These are phyloP conservation scores for Patella ulyssiponensis DNA, from an alignment of 2,888 invertebrate genomes.

Conservation along the genomic window DNA sequence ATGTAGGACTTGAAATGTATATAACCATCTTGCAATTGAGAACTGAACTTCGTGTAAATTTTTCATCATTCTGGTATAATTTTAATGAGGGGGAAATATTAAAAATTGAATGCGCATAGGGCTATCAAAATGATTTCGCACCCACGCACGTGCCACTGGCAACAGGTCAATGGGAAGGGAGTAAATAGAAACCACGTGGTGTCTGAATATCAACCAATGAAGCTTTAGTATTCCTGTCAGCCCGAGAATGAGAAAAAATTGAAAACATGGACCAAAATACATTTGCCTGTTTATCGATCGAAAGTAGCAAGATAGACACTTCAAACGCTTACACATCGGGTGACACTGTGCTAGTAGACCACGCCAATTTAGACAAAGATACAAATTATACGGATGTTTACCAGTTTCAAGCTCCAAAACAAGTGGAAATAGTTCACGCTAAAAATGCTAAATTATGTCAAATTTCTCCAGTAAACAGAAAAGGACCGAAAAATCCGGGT, in stretches of 20 bases:
- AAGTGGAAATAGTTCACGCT: background rate
- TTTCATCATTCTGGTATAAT: no score
- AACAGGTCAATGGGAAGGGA: background rate
- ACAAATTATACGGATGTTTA: constrained; percentile 3
- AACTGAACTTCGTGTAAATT: no score
- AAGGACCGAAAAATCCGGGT: background rate
- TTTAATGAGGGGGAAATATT: no score
- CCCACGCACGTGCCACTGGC: constrained; percentile 1
- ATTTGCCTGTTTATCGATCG: constrained; percentile 9
- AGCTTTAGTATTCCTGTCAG: background rate
- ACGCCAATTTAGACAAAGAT: background rate
- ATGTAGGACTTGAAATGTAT: no score
- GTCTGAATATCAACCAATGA: constrained; percentile 17
- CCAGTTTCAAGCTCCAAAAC: constrained; percentile 8
- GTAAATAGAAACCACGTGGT: constrained; percentile 13
- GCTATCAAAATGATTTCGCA: no score
- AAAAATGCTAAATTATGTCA: constrained; percentile 12
- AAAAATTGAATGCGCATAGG: no score
- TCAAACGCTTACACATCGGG: background rate
- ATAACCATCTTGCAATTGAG: no score
- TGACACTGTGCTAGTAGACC: background rate
- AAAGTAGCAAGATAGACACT: background rate
- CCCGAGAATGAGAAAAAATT: constrained; percentile 16
- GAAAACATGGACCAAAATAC: constrained; percentile 23
- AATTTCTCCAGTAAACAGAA: background rate